Conservation (phyloP, 2,888 invertebrate species). For the Malacosoma neustria region DNA sequence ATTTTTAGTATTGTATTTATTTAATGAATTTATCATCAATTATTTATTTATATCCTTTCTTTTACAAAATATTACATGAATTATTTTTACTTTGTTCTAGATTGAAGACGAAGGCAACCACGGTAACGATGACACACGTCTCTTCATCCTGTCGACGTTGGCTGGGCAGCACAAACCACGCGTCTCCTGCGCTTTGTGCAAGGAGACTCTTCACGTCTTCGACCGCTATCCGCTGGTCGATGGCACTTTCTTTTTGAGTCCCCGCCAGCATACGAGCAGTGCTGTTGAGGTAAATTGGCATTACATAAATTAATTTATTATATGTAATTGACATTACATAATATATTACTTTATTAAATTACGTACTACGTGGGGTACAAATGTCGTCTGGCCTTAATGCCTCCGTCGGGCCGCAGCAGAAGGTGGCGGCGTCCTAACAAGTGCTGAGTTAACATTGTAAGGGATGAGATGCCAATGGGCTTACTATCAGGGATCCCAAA, state of each 20-base stretch:
- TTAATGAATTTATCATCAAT: constrained; percentile 2
- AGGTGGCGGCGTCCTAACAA: too few relatives aligned
- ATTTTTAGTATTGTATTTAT: too few relatives aligned
- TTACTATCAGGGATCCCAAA: too few relatives aligned
- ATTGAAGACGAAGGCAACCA: constrained; percentile 99
- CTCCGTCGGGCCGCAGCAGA: too few relatives aligned
- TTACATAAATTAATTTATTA: constrained; percentile 2
- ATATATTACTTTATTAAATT: too few relatives aligned
- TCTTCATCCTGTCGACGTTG: constrained; percentile 95
- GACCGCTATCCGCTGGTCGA: constrained; percentile 98
- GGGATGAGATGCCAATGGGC: too few relatives aligned
- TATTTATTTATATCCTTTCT: too few relatives aligned
- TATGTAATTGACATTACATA: constrained; percentile 1
- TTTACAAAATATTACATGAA: too few relatives aligned
- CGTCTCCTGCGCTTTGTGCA: constrained; percentile 91
- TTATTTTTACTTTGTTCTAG: constrained; percentile 73
- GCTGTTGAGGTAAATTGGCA: constrained; percentile 85
- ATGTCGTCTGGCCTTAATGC: too few relatives aligned
- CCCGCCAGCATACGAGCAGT: constrained; percentile 89
- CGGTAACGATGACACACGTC: constrained; percentile 97
- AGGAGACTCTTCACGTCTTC: constrained; percentile 92
- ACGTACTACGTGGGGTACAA: too few relatives aligned
- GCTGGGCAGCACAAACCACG: constrained; percentile 92
- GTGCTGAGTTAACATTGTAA: too few relatives aligned
- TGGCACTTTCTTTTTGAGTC: constrained; percentile 98